A percentile compares a stretch with the other conserved stretches of the same genome.
These are phyloP conservation scores for Stenotaenia linearis DNA, from an alignment of 2,888 invertebrate species.

Conservation along the genomic window DNA sequence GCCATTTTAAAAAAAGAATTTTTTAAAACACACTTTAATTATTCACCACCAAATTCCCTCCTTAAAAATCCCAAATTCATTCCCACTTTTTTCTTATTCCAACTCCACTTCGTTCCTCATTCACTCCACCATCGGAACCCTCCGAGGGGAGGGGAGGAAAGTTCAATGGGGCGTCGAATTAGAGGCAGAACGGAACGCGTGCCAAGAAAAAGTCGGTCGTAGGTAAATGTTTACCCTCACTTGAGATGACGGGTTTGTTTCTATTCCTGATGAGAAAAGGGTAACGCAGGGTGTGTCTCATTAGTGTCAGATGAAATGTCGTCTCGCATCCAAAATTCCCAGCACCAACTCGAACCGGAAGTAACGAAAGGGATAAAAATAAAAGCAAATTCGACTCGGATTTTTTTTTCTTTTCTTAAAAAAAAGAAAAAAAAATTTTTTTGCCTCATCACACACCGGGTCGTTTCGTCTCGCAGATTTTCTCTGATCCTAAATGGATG, in stretches of 20 bases:
- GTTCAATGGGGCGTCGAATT: conserved; percentile 26
- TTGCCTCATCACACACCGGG: conserved; percentile 1
- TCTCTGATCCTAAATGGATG: conserved; percentile 20
- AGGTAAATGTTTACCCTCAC: conserved; percentile 23
- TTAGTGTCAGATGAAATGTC: conserved; percentile 2
- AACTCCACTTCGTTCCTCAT: not conserved
- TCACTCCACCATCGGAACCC: not conserved
- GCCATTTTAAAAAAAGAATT: too few relatives aligned
- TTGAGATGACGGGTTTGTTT: conserved; percentile 20
- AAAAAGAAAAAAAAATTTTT: too few relatives aligned
- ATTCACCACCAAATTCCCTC: not conserved
- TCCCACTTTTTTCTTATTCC: not conserved
- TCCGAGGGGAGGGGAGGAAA: conserved; percentile 2
- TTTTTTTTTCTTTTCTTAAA: not conserved
- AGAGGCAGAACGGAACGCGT: conserved; percentile 14
- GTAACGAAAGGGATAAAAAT: not conserved
- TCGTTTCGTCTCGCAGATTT: conserved; percentile 20
- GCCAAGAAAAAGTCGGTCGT: conserved; percentile 8
- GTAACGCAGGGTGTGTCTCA: not conserved
- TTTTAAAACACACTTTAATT: too few relatives aligned
- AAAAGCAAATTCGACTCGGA: not conserved
- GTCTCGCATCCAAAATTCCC: not conserved
- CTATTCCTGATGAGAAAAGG: conserved; percentile 17
- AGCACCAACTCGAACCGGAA: not conserved
- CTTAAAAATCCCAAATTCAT: not conserved